Evolutionary conservation across 2,888 invertebrate species (phyloP), one percentile per base, ranked within the genome.

Genomic region (Eupelmus urozonus): DNA sequence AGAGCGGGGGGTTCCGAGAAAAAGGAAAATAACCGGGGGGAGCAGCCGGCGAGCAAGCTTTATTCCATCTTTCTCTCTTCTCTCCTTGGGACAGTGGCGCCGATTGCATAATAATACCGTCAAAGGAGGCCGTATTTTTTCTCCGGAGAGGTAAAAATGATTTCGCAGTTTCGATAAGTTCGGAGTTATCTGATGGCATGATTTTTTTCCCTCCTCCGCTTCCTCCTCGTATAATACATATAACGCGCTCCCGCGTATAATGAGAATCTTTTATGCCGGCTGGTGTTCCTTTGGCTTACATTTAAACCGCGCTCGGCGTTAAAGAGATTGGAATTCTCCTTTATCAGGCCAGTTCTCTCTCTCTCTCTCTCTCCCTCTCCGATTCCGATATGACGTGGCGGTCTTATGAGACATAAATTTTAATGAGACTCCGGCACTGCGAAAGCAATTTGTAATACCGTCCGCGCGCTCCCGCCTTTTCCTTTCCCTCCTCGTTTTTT

Each of bases 91-190:
- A 16, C 11, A 40, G n/a, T n/a, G 16, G 11, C 29, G 53, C 53
- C 3, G 60, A 71, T 71, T 75, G 71, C 75, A 75, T 79, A 75
- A 79, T 75, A 75, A 78, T 74, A 70, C 20, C 78, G 65, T 45
- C 62, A 63, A 53, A 73, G 53, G 62, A 42, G 59, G 16, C 53
- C 77, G 18, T 7, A 29, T n/a, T 65, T 76, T 70, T 69, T 73
- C 13, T 53, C 13, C 25, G 20, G n/a, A 16, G 23, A n/a, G 5
- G 25, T 2, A 51, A 62, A 53, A 23, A 53, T 77, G 77, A 77
- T 72, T 72, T 67, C 49, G 65, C 65, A 3, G 20, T 76, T 62
- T 42, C 60, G 77, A 72, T 72, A 77, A 77, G 60, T 77, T 72
- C 25, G 25, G 69, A 69, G 53, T 62, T 60, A 62, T 76, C 75